Percentiles rank a stretch among this genome's conserved stretches.
phyloP scores from a whole-genome alignment of 2,888 invertebrate species.

The Drosophila merina region DNA sequence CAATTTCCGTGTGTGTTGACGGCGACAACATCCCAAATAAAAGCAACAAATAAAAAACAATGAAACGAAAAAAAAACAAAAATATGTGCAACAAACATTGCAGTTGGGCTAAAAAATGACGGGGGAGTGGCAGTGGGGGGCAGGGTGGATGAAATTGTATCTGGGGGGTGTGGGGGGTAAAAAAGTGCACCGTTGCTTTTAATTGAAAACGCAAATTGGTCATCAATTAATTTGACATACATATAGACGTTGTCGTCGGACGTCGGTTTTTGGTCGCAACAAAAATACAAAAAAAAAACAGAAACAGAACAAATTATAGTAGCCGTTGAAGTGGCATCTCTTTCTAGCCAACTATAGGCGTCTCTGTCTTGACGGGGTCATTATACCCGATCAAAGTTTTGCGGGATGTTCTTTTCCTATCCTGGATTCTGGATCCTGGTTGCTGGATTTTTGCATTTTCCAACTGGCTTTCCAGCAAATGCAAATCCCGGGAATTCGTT shows the following conservation, averaged over 20 bases:
- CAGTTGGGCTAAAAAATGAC: constrained; percentile 72
- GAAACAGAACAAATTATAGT: neutral
- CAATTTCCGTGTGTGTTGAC: constrained; percentile 64
- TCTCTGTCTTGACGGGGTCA: constrained; percentile 15
- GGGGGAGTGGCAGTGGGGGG: constrained; percentile 6
- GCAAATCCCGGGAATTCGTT: constrained; percentile 69
- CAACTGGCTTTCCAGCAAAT: constrained; percentile 34
- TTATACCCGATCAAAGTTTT: constrained; percentile 5
- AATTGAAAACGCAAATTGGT: constrained; percentile 78
- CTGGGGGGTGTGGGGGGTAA: constrained; percentile 35
- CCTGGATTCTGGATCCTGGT: neutral
- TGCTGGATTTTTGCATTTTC: neutral
- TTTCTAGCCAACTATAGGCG: neutral
- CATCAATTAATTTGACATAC: constrained; percentile 78
- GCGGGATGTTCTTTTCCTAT: neutral
- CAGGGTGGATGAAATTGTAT: constrained; percentile 60
- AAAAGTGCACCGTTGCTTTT: constrained; percentile 68
- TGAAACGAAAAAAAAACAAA: constrained; percentile 33
- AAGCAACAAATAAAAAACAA: constrained; percentile 7
- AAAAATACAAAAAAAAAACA: neutral
- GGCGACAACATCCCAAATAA: constrained; percentile 47
- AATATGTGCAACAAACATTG: constrained; percentile 45
- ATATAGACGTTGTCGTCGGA: constrained; percentile 57
- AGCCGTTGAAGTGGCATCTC: neutral
- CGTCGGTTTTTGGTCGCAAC: neutral